These are phyloP conservation scores for Netelia melanura DNA, from an alignment of 2,888 invertebrate species.

Conservation along the genomic window DNA sequence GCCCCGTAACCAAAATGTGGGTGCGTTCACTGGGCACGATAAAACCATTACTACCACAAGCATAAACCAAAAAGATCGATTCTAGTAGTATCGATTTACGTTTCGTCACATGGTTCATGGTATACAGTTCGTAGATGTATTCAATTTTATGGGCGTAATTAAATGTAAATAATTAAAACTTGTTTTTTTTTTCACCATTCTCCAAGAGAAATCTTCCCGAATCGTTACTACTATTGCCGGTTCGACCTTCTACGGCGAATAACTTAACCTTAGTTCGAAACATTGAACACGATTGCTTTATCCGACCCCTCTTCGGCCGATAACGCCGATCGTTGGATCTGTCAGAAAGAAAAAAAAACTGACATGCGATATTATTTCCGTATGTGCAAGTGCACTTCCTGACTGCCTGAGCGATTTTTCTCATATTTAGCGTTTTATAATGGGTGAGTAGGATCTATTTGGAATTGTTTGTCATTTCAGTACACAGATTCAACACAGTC, in stretches of 20 bases:
- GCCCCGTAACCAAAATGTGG: too few relatives aligned
- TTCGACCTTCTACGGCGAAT: slow-evolving; percentile 10
- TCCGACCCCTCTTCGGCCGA: slow-evolving; percentile 30
- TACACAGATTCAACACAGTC: background rate
- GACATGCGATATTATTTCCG: slow-evolving; percentile 67
- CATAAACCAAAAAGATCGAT: too few relatives aligned
- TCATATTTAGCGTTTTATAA: slow-evolving; percentile 39
- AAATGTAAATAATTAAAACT: slow-evolving; percentile 57
- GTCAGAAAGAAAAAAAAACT: slow-evolving; percentile 55
- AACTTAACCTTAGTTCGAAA: slow-evolving; percentile 5
- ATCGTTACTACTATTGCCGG: slow-evolving; percentile 2
- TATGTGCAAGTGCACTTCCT: slow-evolving; percentile 48
- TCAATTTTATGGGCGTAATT: slow-evolving; percentile 71
- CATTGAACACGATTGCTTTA: slow-evolving; percentile 2
- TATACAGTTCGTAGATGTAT: slow-evolving; percentile 54
- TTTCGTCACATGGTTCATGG: too few relatives aligned
- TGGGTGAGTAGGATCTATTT: slow-evolving; percentile 59
- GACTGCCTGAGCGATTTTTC: slow-evolving; percentile 40
- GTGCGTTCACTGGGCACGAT: too few relatives aligned
- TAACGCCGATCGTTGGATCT: slow-evolving; percentile 40
- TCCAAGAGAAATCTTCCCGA: slow-evolving; percentile 16
- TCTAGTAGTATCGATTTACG: too few relatives aligned
- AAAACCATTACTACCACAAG: too few relatives aligned
- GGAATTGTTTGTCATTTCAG: background rate
- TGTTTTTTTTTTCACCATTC: slow-evolving; percentile 28